Evolutionary conservation across 2,888 invertebrate species (phyloP).

Genomic region (Cordylochernes scorpioides): DNA sequence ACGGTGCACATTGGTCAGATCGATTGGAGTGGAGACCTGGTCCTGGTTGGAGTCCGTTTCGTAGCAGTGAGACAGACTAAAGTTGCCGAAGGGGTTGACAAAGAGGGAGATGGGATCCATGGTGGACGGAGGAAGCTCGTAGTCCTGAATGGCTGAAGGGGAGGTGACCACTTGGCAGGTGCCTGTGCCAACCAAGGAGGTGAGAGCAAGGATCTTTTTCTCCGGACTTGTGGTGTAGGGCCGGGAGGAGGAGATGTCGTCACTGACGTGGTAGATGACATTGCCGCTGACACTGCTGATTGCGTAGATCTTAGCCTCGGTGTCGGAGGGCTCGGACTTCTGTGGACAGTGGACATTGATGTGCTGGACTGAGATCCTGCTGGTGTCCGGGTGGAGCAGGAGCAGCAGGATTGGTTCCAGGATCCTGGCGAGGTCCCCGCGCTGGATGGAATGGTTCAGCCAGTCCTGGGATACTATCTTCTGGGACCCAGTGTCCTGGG

Average conservation of each 20-base stretch:
- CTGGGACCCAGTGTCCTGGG: slow-evolving; percentile 30
- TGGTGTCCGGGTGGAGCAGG: slow-evolving; percentile 46
- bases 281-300: slow-evolving; percentile 56
- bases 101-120: slow-evolving; percentile 33
- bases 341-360: slow-evolving; percentile 20
- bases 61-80: no score
- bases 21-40: slow-evolving; percentile 13
- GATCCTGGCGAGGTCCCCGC: slow-evolving; percentile 47
- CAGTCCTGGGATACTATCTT: slow-evolving; percentile 42
- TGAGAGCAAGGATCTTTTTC: slow-evolving; percentile 29
- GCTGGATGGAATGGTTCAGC: slow-evolving; percentile 37
- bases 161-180: slow-evolving; percentile 23
- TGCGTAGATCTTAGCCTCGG: slow-evolving; percentile 39
- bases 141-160: slow-evolving; percentile 20
- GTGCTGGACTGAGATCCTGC: slow-evolving; percentile 50
- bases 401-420: slow-evolving; percentile 47
- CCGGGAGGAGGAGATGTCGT: slow-evolving; percentile 11
- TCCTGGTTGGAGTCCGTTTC: slow-evolving; percentile 20
- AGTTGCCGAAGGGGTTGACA: slow-evolving; percentile 37
- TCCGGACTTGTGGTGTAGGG: slow-evolving; percentile 18
- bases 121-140: slow-evolving; percentile 27
- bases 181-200: slow-evolving; percentile 24
- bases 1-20: slow-evolving; percentile 9
- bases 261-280: slow-evolving; percentile 29
- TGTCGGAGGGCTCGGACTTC: slow-evolving; percentile 12